Percentiles rank a stretch among this genome's conserved stretches.
phyloP scores from a whole-genome alignment of 2,888 invertebrate genomes.

The Lomographa bimaculata region DNA sequence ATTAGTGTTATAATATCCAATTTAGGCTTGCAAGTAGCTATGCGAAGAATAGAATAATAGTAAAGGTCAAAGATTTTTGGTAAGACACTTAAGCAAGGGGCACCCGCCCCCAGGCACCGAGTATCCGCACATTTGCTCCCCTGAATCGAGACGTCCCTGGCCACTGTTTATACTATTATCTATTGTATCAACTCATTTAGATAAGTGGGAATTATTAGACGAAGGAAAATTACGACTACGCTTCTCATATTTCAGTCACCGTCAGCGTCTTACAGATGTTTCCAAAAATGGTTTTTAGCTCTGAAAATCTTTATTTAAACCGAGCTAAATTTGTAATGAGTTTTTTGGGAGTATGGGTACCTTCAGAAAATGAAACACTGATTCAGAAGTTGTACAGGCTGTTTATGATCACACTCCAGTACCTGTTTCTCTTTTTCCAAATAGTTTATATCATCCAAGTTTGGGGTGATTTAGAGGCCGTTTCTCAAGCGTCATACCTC shows the following conservation, averaged over 20 bases:
- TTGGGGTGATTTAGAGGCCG: constrained; percentile 70
- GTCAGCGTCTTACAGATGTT: neutral
- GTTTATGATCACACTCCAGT: constrained; percentile 61
- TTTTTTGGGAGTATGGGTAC: constrained; percentile 68
- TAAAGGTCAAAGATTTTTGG: too few relatives aligned
- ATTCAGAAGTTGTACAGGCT: constrained; percentile 45
- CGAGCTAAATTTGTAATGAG: constrained; percentile 69
- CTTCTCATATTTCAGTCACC: neutral
- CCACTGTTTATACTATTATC: too few relatives aligned
- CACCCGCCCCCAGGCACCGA: too few relatives aligned
- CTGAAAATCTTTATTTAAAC: constrained; percentile 59
- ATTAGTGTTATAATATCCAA: too few relatives aligned
- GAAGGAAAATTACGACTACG: neutral
- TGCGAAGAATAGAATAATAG: too few relatives aligned
- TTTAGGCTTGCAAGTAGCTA: too few relatives aligned
- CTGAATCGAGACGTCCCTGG: too few relatives aligned
- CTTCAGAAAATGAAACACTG: constrained; percentile 42
- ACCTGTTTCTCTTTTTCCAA: constrained; percentile 66
- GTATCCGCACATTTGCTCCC: too few relatives aligned
- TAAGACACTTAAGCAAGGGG: too few relatives aligned
- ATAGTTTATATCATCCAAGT: constrained; percentile 62
- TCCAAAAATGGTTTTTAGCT: constrained; percentile 23
- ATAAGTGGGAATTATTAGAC: neutral
- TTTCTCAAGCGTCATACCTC: constrained; percentile 66
- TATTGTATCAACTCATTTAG: too few relatives aligned